A percentile compares a stretch with the other conserved stretches of the same genome.
Conservation (phyloP, 2,797 vertebrate genomes). For the Mallotus villosus region DNA sequence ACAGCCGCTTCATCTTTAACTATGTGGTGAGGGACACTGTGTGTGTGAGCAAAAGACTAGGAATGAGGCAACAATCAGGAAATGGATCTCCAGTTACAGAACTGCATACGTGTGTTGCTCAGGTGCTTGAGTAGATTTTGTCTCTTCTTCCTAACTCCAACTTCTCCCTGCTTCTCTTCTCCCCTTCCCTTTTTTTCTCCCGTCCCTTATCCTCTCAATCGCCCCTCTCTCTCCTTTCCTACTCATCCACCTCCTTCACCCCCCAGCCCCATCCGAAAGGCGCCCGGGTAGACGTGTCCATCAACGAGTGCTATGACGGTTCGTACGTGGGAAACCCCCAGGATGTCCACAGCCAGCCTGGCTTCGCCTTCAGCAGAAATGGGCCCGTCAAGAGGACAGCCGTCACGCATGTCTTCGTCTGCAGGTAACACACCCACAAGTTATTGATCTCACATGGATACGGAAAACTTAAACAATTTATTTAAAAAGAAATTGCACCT, state of each 20-base stretch:
- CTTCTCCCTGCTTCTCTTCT: no score
- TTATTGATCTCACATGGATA: background rate
- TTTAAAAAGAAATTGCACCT: no score
- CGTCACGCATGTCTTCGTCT: constrained; percentile 86
- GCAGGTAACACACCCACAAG: constrained; percentile 65
- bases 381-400: constrained; percentile 86
- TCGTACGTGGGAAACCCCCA: constrained; percentile 88
- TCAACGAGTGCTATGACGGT: constrained; percentile 88
- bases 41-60: background rate
- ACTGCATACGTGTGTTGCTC: no score
- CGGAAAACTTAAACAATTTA: background rate
- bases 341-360: constrained; percentile 88
- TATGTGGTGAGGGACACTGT: constrained; percentile 78
- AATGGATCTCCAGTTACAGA: no score
- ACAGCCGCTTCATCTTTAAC: constrained; percentile 89
- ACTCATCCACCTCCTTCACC: constrained; percentile 4
- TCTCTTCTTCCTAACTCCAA: no score
- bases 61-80: background rate
- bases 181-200: background rate
- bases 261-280: constrained; percentile 88
- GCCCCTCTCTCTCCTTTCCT: background rate
- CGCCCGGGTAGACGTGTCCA: constrained; percentile 88
- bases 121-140: no score
- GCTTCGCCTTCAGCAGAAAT: constrained; percentile 88
- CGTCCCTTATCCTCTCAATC: no score